A percentile compares a stretch with the other conserved stretches of the same genome.
phyloP scores from a whole-genome alignment of 2,888 invertebrate species.

The Lithophane semibrunnea region DNA sequence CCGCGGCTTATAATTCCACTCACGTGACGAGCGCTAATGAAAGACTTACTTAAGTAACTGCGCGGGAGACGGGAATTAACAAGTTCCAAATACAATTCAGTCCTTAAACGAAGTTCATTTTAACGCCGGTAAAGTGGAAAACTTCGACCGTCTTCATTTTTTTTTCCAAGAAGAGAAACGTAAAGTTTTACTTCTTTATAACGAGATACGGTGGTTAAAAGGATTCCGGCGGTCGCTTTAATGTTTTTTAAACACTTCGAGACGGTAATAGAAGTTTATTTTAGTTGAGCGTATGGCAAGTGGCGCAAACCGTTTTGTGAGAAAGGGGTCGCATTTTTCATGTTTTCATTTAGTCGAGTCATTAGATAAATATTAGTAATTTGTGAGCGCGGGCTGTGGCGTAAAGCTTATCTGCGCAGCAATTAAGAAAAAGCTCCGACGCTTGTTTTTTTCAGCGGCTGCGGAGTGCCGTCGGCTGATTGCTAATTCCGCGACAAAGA shows the following conservation, averaged over 20 bases:
- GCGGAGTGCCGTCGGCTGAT: conserved; percentile 79
- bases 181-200: conserved; percentile 83
- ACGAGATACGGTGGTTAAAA: conserved; percentile 78
- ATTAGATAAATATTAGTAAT: conserved; percentile 84
- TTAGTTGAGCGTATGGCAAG: conserved; percentile 63
- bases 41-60: conserved; percentile 88
- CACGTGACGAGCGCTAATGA: conserved; percentile 89
- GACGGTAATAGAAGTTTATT: conserved; percentile 69
- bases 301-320: conserved; percentile 35
- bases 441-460: conserved; percentile 76
- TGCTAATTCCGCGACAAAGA: conserved; percentile 88
- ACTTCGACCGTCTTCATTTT: conserved; percentile 82
- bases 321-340: conserved; percentile 71
- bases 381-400: conserved; percentile 78
- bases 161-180: conserved; percentile 75
- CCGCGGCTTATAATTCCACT: conserved; percentile 81
- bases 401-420: conserved; percentile 83
- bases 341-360: conserved; percentile 80
- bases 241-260: conserved; percentile 64
- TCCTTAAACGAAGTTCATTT: conserved; percentile 87
- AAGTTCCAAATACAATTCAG: conserved; percentile 89
- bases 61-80: conserved; percentile 86
- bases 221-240: conserved; percentile 69
- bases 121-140: conserved; percentile 87
- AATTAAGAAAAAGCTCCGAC: conserved; percentile 85